These are phyloP conservation scores for Cyanocitta stelleri DNA, from an alignment of 2,113 vertebrate species.

Conservation along the genomic window DNA sequence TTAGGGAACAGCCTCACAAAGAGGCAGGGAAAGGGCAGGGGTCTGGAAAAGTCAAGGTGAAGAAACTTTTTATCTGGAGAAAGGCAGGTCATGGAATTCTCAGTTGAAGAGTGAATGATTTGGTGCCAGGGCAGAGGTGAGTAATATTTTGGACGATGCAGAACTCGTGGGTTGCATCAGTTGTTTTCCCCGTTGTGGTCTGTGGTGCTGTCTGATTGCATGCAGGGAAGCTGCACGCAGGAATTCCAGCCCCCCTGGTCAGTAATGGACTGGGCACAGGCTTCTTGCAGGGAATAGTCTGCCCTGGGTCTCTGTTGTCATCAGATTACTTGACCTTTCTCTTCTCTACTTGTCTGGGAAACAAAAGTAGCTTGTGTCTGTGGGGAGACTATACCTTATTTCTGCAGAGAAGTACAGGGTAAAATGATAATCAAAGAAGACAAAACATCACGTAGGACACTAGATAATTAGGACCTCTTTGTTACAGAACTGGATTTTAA, in stretches of 20 bases:
- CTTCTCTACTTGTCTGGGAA: not conserved
- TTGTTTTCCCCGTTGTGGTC: not conserved
- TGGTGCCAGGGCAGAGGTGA: conserved; percentile 16
- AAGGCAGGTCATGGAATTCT: not conserved
- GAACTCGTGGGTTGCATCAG: not conserved
- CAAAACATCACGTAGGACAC: not conserved
- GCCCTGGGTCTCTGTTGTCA: not conserved
- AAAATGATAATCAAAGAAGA: not conserved
- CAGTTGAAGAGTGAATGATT: not conserved
- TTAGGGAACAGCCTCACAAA: not conserved
- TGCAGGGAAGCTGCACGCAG: not conserved
- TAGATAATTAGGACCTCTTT: not conserved
- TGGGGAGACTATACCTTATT: not conserved
- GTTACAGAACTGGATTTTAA: not conserved
- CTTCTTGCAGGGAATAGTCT: not conserved
- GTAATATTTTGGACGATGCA: conserved; percentile 12
- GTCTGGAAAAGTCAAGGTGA: not conserved
- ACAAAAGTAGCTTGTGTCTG: not conserved
- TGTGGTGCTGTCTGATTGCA: not conserved
- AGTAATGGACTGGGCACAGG: not conserved
- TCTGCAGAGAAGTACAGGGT: not conserved
- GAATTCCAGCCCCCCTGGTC: not conserved
- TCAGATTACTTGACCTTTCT: not conserved
- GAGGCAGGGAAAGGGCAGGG: not conserved
- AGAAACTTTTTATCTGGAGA: not conserved